These are phyloP conservation scores for Drosophila mauritiana DNA, from an alignment of 1,140 invertebrate genomes.

Conservation along the genomic window DNA sequence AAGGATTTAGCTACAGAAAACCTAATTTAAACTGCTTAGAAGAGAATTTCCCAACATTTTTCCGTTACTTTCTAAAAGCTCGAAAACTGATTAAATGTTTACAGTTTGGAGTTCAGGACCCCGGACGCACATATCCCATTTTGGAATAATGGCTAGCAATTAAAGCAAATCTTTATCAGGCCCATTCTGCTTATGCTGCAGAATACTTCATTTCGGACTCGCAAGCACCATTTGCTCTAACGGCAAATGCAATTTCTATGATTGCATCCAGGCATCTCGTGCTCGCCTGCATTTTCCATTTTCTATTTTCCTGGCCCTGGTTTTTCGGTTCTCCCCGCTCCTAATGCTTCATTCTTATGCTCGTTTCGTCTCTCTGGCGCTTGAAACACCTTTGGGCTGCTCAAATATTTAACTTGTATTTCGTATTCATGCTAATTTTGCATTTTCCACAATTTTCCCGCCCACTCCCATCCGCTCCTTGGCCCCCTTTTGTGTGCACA, in stretches of 20 bases:
- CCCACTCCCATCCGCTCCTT: constrained; percentile 4
- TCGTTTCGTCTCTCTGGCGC: constrained; percentile 17
- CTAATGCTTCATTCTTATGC: constrained; percentile 37
- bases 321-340: constrained; percentile 6
- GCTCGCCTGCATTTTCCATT: constrained; percentile 32
- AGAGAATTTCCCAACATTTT: constrained; percentile 4
- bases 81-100: constrained; percentile 19
- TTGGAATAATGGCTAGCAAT: constrained; percentile 38
- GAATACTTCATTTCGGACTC: constrained; percentile 37
- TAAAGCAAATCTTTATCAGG: constrained; percentile 42
- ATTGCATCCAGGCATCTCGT: constrained; percentile 51
- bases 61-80: background rate
- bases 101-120: constrained; percentile 3
- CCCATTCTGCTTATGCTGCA: constrained; percentile 37
- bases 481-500: constrained; percentile 19
- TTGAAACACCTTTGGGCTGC: constrained; percentile 58
- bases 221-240: constrained; percentile 60
- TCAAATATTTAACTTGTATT: constrained; percentile 83
- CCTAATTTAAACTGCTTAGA: background rate
- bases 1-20: too few relatives aligned
- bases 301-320: constrained; percentile 9
- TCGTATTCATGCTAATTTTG: constrained; percentile 83
- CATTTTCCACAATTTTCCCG: constrained; percentile 80
- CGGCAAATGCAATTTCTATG: constrained; percentile 74
- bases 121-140: constrained; percentile 5